Conservation (phyloP, 2,113 vertebrate genomes). For the Ivindomyrus marchei region DNA sequence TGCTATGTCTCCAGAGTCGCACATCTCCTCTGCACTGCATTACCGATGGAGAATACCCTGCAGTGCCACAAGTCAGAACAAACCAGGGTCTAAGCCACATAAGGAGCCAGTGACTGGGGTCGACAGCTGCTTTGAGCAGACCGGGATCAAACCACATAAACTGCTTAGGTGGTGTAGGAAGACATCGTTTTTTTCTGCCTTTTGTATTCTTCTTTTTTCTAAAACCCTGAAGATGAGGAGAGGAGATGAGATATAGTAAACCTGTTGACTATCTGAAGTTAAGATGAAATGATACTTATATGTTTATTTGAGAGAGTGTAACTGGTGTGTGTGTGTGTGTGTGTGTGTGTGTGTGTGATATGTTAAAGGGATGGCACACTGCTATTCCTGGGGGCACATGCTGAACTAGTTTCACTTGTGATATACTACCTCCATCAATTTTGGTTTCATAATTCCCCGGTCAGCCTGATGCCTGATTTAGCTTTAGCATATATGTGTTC, state of each 20-base stretch:
- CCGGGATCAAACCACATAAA: neutral
- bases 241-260: neutral
- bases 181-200: neutral
- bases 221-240: neutral
- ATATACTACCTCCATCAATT: neutral
- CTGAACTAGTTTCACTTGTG: constrained; percentile 1
- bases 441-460: neutral
- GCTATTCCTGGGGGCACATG: neutral
- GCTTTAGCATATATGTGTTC: neutral
- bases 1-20: neutral
- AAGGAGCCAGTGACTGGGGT: neutral
- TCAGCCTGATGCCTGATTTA: constrained; percentile 1
- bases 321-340: neutral
- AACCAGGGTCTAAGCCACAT: neutral
- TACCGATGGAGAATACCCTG: neutral
- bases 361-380: neutral
- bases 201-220: neutral
- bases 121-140: neutral
- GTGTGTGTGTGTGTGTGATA: neutral
- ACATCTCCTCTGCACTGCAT: neutral
- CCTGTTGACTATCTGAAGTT: neutral
- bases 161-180: neutral
- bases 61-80: neutral
- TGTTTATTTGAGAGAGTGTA: neutral
- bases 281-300: neutral